Conservation (phyloP, 2,888 invertebrate genomes). For the Papilio protenor region DNA sequence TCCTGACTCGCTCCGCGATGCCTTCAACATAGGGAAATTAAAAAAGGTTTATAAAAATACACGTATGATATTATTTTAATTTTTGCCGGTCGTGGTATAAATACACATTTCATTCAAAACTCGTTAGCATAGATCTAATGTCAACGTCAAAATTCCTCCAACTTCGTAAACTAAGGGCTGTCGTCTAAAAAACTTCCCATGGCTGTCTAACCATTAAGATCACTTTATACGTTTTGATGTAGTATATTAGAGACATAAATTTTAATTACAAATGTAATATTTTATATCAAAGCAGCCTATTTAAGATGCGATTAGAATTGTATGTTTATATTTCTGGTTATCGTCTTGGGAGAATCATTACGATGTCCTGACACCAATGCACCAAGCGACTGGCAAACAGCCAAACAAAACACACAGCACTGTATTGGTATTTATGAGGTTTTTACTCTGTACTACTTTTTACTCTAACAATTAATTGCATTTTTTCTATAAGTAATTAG, state of each 20-base stretch:
- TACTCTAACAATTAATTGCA: background rate
- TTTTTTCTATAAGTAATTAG: background rate
- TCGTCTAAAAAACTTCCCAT: background rate
- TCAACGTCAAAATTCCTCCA: background rate
- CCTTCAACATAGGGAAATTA: conserved; percentile 1
- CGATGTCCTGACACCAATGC: conserved; percentile 9
- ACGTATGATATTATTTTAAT: background rate
- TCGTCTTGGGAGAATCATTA: background rate
- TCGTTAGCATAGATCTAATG: background rate
- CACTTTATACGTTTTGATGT: too few relatives aligned
- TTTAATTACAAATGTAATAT: background rate
- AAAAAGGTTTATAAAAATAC: background rate
- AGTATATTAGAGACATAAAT: too few relatives aligned
- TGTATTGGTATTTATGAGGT: conserved; percentile 10
- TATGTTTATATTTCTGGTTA: conserved; percentile 12
- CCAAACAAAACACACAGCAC: conserved; percentile 11
- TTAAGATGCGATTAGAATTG: background rate
- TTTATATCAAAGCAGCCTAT: background rate
- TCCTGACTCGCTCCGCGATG: background rate
- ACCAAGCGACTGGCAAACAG: background rate
- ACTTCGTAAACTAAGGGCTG: background rate
- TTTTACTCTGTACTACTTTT: background rate
- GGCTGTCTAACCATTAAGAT: background rate
- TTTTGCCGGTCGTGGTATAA: background rate
- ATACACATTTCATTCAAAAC: background rate